A percentile compares a stretch with the other conserved stretches of the same genome.
Conservation (phyloP, 2,113 vertebrate species). For the Hydropotes inermis region DNA sequence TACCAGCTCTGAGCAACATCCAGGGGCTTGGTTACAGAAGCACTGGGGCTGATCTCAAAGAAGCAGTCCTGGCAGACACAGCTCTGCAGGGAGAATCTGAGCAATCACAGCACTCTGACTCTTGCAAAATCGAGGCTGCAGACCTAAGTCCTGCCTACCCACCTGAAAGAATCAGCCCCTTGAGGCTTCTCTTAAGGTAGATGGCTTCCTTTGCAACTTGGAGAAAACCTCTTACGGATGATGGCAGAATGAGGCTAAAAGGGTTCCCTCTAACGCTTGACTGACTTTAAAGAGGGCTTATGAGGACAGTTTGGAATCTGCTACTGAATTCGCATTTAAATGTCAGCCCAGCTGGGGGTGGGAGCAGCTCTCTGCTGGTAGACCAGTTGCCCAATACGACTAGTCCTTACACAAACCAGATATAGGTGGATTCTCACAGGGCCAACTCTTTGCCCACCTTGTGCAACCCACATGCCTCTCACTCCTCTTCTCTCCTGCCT, state of each 20-base stretch:
- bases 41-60: background rate
- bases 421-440: fast-evolving
- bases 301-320: background rate
- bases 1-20: background rate
- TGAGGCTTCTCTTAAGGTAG: background rate
- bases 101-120: background rate
- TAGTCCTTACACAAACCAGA: fast-evolving
- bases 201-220: background rate
- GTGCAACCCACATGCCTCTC: fast-evolving
- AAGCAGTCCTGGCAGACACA: background rate
- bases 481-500: background rate
- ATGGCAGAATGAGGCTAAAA: background rate
- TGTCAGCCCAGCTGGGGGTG: background rate
- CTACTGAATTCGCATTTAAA: background rate
- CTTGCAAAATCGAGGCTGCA: background rate
- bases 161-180: background rate
- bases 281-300: background rate
- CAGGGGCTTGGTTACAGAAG: background rate
- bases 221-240: background rate
- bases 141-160: background rate
- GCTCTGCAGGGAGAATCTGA: background rate
- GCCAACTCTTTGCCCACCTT: too few species aligned
- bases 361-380: background rate
- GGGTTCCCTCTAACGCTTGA: background rate
- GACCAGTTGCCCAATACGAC: background rate